Conservation (phyloP, 2,888 invertebrate species). For the Cyrtodaria siliqua region DNA sequence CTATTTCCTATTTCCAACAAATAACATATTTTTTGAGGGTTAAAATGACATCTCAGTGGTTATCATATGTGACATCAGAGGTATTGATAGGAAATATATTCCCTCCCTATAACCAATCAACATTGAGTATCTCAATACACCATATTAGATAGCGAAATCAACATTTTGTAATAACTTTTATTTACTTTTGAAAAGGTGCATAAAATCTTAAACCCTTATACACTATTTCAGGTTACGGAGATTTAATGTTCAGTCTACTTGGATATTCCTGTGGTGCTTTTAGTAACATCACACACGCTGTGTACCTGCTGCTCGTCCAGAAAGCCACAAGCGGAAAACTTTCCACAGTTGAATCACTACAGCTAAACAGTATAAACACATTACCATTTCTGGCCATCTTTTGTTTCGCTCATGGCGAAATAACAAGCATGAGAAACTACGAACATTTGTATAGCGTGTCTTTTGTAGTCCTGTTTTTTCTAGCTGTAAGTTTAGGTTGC, state of each 20-base stretch:
- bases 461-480: constrained; percentile 81
- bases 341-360: constrained; percentile 84
- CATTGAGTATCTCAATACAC: no score
- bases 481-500: constrained; percentile 82
- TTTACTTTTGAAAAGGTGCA: no score
- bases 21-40: no score
- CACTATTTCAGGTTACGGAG: constrained; percentile 85
- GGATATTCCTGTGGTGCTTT: constrained; percentile 85
- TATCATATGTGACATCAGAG: no score
- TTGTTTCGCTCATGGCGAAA: constrained; percentile 77
- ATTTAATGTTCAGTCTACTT: constrained; percentile 83
- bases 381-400: constrained; percentile 80
- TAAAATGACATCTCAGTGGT: no score
- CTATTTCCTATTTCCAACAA: no score
- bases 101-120: no score
- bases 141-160: no score
- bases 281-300: constrained; percentile 86
- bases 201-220: no score
- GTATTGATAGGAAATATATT: no score
- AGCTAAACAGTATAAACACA: constrained; percentile 85
- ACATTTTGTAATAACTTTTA: no score
- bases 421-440: constrained; percentile 58
- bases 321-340: constrained; percentile 80
- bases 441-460: constrained; percentile 50
- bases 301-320: constrained; percentile 86